A percentile compares a stretch with the other conserved stretches of the same genome.
Evolutionary conservation across 2,113 vertebrate species (phyloP).

Genomic region (Phocoena sinus): DNA sequence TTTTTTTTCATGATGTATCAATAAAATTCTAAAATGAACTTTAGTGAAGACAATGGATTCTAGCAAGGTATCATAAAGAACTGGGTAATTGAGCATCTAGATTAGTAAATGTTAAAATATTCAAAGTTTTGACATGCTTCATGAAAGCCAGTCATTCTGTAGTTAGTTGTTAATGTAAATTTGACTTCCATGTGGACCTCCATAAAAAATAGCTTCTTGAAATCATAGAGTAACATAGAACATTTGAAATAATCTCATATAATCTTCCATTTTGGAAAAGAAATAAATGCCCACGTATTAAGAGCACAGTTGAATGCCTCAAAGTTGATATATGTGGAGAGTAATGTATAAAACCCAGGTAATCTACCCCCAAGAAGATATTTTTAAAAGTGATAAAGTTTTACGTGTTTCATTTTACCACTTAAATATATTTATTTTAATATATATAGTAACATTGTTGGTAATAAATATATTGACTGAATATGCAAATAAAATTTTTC

Average conservation of each 20-base stretch:
- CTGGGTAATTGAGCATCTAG: slow-evolving; percentile 24
- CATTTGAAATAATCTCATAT: neutral
- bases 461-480: neutral
- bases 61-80: slow-evolving; percentile 33
- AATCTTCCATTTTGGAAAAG: neutral
- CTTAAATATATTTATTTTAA: neutral
- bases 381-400: neutral
- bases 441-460: neutral
- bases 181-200: neutral
- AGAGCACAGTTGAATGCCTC: neutral
- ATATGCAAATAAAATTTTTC: neutral
- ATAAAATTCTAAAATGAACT: slow-evolving; percentile 21
- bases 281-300: neutral
- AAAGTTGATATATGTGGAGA: neutral
- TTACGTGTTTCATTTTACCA: neutral
- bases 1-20: slow-evolving; percentile 1
- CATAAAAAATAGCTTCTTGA: neutral
- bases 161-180: neutral
- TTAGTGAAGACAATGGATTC: neutral
- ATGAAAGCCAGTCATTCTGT: neutral
- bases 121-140: neutral
- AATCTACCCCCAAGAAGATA: neutral
- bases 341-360: neutral
- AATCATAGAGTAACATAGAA: neutral
- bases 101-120: slow-evolving; percentile 28